Percentiles rank a stretch among this genome's conserved stretches.
These are phyloP conservation scores for Uropsilus gracilis DNA, from an alignment of 2,113 vertebrate genomes.

Conservation along the genomic window DNA sequence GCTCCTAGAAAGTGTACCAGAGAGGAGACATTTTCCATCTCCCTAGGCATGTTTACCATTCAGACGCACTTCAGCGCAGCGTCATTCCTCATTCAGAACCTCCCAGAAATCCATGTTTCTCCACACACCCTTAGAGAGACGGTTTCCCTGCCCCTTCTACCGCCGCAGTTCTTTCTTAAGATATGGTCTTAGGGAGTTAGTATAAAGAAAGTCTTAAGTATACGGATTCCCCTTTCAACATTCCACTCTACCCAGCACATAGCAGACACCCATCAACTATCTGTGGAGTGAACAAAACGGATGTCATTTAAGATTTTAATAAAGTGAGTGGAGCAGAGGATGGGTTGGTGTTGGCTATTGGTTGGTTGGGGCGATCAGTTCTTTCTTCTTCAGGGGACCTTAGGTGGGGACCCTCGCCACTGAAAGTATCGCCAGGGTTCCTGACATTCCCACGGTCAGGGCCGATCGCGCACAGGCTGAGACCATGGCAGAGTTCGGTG, in stretches of 20 bases:
- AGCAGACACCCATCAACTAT: slow-evolving; percentile 7
- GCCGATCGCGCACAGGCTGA: background rate
- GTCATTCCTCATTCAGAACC: background rate
- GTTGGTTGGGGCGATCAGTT: too few relatives aligned
- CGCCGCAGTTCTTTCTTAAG: background rate
- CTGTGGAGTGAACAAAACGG: background rate
- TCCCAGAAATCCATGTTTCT: background rate
- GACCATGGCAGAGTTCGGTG: background rate
- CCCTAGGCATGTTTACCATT: background rate
- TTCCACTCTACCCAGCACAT: background rate
- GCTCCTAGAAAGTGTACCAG: background rate
- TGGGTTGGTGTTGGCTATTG: too few relatives aligned
- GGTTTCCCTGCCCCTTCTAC: background rate
- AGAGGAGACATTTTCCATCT: background rate
- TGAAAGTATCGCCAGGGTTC: slow-evolving; percentile 36
- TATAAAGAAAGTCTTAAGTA: slow-evolving; percentile 20
- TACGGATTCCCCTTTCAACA: background rate
- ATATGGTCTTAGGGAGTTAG: background rate
- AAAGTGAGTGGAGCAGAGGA: background rate
- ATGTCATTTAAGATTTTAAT: background rate
- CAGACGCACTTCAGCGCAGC: background rate
- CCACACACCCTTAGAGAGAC: background rate
- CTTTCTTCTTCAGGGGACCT: background rate
- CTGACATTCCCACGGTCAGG: slow-evolving; percentile 35
- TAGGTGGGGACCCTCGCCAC: background rate